phyloP scores from a whole-genome alignment of 2,113 vertebrate species.

The Probosciger aterrimus region DNA sequence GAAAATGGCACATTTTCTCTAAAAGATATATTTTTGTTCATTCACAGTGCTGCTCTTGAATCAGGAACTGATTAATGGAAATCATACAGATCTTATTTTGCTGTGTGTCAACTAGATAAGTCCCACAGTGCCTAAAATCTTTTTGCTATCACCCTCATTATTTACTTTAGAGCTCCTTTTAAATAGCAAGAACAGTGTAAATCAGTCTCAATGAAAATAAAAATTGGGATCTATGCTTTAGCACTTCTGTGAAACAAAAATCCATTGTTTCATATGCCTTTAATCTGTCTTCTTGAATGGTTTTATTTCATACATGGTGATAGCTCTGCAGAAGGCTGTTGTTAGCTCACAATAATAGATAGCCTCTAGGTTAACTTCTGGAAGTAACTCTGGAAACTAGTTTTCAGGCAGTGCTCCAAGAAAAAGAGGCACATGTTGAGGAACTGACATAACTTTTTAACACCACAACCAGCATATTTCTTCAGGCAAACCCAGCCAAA shows the following conservation, averaged over 20 bases:
- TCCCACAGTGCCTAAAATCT: background rate
- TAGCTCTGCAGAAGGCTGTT: slow-evolving; percentile 19
- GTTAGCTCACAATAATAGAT: slow-evolving; percentile 35
- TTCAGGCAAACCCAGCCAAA: slow-evolving; percentile 73
- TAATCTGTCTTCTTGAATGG: background rate
- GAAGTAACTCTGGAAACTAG: slow-evolving; percentile 81
- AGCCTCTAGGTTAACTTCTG: slow-evolving; percentile 77
- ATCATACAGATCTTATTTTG: background rate
- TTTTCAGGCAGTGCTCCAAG: slow-evolving; percentile 75
- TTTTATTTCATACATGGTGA: background rate
- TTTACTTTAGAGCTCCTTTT: background rate
- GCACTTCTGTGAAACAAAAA: background rate
- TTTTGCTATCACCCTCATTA: background rate
- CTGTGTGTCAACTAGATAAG: background rate
- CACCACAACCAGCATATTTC: slow-evolving; percentile 83
- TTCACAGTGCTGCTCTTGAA: background rate
- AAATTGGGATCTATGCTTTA: background rate
- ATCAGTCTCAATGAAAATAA: background rate
- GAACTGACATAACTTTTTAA: slow-evolving; percentile 90
- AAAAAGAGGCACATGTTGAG: slow-evolving; percentile 84
- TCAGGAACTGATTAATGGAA: background rate
- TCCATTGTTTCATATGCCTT: background rate
- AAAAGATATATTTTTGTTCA: background rate
- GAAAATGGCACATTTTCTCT: background rate
- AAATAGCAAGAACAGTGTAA: background rate